phyloP scores from a whole-genome alignment of 2,113 vertebrate genomes.

The Pipra filicauda region DNA sequence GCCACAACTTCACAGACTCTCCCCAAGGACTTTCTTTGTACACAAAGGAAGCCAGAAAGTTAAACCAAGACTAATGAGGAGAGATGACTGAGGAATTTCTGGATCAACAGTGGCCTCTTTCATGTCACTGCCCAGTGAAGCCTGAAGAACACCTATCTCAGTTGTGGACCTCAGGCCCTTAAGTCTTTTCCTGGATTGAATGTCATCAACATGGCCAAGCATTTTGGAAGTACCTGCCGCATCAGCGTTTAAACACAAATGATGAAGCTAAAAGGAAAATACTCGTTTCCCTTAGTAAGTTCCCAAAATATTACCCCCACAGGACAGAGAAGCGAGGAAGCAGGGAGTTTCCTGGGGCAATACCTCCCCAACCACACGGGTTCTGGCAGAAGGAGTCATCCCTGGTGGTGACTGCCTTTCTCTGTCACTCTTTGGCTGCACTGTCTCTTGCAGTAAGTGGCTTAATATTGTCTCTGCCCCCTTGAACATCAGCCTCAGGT shows the following conservation, averaged over 20 bases:
- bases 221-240: not conserved
- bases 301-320: not conserved
- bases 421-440: not conserved
- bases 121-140: not conserved
- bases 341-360: not conserved
- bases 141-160: not conserved
- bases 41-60: not conserved
- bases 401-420: not conserved
- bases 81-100: not conserved
- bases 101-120: not conserved
- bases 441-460: not conserved
- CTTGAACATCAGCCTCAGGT: not conserved
- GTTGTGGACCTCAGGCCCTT: fast-evolving
- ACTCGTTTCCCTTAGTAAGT: not conserved
- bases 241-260: not conserved
- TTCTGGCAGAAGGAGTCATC: not conserved
- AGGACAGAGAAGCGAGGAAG: not conserved
- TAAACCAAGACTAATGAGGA: not conserved
- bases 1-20: not conserved
- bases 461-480: not conserved
- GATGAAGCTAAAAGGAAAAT: not conserved
- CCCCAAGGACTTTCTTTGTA: not conserved
- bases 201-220: not conserved
- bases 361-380: not conserved
- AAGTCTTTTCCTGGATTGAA: not conserved